These are phyloP conservation scores for Phoebastria nigripes DNA, from an alignment of 2,797 vertebrate genomes.

Conservation along the genomic window DNA sequence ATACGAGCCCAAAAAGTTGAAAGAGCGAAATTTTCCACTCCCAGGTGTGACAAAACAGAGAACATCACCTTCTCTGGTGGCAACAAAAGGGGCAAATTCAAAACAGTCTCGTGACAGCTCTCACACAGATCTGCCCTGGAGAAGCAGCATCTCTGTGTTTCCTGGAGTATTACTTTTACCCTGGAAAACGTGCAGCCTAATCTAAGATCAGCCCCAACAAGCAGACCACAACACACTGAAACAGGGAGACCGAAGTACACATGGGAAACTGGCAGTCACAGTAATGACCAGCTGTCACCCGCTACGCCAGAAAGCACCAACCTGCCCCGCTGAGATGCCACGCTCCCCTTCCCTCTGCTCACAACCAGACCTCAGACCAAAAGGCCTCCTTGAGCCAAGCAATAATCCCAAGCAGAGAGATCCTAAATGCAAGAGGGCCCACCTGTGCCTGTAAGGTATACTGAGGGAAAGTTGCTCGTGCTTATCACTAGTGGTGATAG, in stretches of 20 bases:
- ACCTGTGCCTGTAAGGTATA: neutral
- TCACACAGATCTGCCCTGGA: neutral
- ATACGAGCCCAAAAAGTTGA: neutral
- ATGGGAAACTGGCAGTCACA: neutral
- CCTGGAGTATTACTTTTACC: neutral
- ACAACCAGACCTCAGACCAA: neutral
- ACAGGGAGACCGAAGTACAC: neutral
- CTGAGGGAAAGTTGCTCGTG: neutral
- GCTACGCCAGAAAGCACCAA: neutral
- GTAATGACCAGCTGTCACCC: neutral
- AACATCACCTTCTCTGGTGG: neutral
- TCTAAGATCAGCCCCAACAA: neutral
- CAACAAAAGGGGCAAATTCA: neutral
- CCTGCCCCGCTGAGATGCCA: neutral
- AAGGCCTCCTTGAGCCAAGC: neutral
- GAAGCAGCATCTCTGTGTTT: neutral
- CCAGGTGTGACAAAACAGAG: neutral
- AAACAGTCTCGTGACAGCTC: neutral
- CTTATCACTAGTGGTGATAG: slow-evolving; percentile 22
- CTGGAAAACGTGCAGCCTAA: neutral
- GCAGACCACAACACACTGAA: neutral
- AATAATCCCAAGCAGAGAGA: neutral
- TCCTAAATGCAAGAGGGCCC: neutral
- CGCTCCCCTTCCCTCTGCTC: neutral
- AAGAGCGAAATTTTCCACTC: neutral